Percentiles rank a stretch among this genome's conserved stretches.
Conservation (phyloP, 2,113 vertebrate genomes). For the Ahaetulla prasina region DNA sequence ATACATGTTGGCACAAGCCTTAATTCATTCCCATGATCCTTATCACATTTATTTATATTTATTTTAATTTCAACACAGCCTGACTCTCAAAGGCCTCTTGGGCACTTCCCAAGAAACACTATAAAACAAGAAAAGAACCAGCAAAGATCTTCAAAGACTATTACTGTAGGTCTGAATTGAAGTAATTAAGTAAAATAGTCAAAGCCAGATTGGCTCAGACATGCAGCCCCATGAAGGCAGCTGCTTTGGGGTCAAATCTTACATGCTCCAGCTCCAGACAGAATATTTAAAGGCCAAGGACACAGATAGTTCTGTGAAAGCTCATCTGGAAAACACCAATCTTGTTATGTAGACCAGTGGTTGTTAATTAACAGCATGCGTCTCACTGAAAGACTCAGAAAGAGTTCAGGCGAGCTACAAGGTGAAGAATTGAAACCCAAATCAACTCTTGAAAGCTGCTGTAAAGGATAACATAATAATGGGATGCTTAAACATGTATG, state of each 20-base stretch:
- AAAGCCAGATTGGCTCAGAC: background rate
- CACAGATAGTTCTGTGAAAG: background rate
- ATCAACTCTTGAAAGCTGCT: background rate
- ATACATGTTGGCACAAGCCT: background rate
- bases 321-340: background rate
- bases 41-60: background rate
- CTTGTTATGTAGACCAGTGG: background rate
- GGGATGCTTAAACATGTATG: background rate
- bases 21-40: background rate
- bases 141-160: background rate
- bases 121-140: background rate
- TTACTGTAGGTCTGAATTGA: background rate
- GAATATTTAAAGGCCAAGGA: background rate
- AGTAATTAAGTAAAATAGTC: background rate
- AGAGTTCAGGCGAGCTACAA: background rate
- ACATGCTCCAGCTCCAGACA: background rate
- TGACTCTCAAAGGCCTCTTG: background rate
- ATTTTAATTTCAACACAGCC: background rate
- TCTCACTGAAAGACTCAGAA: background rate
- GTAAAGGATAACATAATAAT: background rate
- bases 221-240: background rate
- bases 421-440: background rate
- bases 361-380: background rate
- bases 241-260: background rate
- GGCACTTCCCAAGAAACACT: background rate